Percentiles rank a stretch among this genome's conserved stretches.
Conservation (phyloP, 2,113 vertebrate species). For the Synodontis membranacea region DNA sequence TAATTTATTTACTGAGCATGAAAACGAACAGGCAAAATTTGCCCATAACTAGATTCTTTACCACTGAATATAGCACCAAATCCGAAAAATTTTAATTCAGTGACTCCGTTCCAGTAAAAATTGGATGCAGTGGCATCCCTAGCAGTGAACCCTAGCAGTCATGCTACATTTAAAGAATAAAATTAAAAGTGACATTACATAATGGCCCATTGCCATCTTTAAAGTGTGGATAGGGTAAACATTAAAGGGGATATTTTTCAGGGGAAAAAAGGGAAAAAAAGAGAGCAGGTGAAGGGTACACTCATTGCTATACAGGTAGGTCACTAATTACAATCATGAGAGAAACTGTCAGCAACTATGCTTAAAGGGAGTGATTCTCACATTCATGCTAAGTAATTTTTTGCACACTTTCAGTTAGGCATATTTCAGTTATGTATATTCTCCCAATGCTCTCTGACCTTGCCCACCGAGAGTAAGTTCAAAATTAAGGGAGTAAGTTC, state of each 20-base stretch:
- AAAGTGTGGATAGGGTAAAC: slow-evolving; percentile 1
- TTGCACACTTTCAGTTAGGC: too few relatives aligned
- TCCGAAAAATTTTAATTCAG: slow-evolving; percentile 19
- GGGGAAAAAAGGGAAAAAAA: background rate
- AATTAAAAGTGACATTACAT: slow-evolving; percentile 47
- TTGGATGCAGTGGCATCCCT: slow-evolving; percentile 37
- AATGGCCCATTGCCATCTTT: slow-evolving; percentile 18
- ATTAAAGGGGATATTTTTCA: background rate
- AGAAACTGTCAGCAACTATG: background rate
- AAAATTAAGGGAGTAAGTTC: too few relatives aligned
- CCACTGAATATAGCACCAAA: slow-evolving; percentile 18
- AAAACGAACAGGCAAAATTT: slow-evolving; percentile 24
- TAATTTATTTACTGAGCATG: slow-evolving; percentile 42
- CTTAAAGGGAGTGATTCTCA: too few relatives aligned
- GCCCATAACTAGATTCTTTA: slow-evolving; percentile 27
- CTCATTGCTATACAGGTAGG: background rate
- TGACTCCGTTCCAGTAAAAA: slow-evolving; percentile 36
- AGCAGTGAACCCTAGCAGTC: slow-evolving; percentile 25
- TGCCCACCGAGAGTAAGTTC: too few relatives aligned
- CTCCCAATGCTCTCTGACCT: too few relatives aligned
- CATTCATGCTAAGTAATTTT: too few relatives aligned
- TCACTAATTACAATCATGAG: background rate
- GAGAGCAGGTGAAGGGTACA: background rate
- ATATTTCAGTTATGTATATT: too few relatives aligned
- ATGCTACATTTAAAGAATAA: slow-evolving; percentile 26